Evolutionary conservation across 2,113 vertebrate species (phyloP), one percentile per base, ranked within the genome.

Genomic region (Dromas ardeola): DNA sequence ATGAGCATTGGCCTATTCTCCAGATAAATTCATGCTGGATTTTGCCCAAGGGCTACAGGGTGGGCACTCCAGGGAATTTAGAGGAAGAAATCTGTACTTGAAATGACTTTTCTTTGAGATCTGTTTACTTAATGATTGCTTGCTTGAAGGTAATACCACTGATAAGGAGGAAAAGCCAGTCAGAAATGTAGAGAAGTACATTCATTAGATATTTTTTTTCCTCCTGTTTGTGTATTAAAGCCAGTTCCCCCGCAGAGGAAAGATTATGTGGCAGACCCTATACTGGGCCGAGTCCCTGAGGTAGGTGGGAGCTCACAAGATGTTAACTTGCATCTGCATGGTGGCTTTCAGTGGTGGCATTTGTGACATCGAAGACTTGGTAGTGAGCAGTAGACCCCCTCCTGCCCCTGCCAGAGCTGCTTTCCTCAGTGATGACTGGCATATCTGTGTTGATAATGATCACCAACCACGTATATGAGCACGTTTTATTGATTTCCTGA

Each of bases 51-150:
- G 95, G 83, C 93, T 96, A 89, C 26, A 82, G 73, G 84, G 70
- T 85, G 36, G 62, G 23, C 45, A 73, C 95, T 97, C 94, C 61
- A 84, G 83, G 94, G 88, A 97, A 91, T 91, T 70, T 42, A 85
- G 62, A 52, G 34, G 72, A 87, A 95, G 87, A 95, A 95, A 82
- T 90, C 72, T 92, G 95, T 88, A 94, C 47, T 82, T 95, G 90
- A 96, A 96, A 76, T 96, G 71, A 97, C 96, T 96, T 95, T 97
- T 91, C 95, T 96, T 97, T 95, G 94, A 96, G 88, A 96, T 97
- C 83, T 96, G 85, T 95, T 97, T 97, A 92, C 78, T 91, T 98
- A 95, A 90, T 94, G 92, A 95, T 95, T 97, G 92, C 89, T 96
- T 95, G 97, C 89, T 95, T 95, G 92, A 95, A 98, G 97, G 96